Base-by-base conservation (phyloP, 1,140 invertebrate species). In the Drosophila nebulosa region DNA sequence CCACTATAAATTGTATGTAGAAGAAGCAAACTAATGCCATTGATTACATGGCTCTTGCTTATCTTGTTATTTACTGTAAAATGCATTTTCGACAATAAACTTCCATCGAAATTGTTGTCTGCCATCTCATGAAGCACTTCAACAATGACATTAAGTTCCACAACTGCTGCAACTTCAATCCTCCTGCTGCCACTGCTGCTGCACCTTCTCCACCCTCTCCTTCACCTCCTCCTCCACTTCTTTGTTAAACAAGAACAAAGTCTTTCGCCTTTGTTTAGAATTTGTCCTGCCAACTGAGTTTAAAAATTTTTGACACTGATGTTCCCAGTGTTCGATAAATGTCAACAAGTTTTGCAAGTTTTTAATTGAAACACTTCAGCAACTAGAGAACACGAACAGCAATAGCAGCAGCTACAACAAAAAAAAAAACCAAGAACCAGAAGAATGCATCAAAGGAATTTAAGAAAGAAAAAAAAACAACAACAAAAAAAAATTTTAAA, bases 301-400 rank as follows among this genome's bases (percentile, higher is more conserved):
- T 35, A 27, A 18, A 46, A 46, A 46, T 60, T 42, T 74, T 53
- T 36, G 57, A 74, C 60, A 70, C 62, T 66, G 60, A 65, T 64
- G 69, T 66, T 46, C 64, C 42, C 68, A 69, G 74, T 86, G 74
- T 88, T 86, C 81, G 78, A 85, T 85, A 78, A 81, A 69, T 86
- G 81, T 88, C 81, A 85, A 81, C 83, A 85, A 88, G 83, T 75
- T 86, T 64, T 75, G 55, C 83, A 86, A 85, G 74, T 88, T 88
- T 46, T 78, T 88, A 85, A 86, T 86, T 85, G 81, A 85, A 88
- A 81, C 83, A 88, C 81, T 85, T 57, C 62, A 30, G 24, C 52
- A 30, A 55, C 26, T n/a, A n/a, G 5, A 55, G n/a, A 53, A 78
- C 39, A 46, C 0, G 14, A 1, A 14, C 14, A 42, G 16, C 39